Evolutionary conservation across 2,888 invertebrate genomes (phyloP), one percentile per base, ranked within the genome.

Genomic region (Uropetala carovei): DNA sequence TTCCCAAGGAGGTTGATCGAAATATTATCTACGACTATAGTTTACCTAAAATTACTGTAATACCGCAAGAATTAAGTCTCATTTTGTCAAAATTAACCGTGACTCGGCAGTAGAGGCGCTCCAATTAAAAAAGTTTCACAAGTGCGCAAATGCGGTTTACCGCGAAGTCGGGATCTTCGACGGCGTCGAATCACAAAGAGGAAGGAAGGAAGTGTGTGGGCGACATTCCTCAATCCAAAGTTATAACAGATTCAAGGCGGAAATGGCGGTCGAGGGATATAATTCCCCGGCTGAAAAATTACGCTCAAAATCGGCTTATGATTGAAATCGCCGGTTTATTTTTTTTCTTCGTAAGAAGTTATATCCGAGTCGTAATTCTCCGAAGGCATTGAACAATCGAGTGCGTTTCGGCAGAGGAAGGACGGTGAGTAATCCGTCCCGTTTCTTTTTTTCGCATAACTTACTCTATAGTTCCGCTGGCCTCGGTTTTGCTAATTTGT

Each of bases 401-500:
- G 27, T 14, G 11, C 75, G 22, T 27, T 27, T 13, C 27, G 22
- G 22, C 3, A 75, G 75, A 13, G 22, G 22, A 14, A 75, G 75
- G 75, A 27, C 75, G 75, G 75, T 75, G 75, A 75, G 22, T 75
- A 75, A 75, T 14, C 13, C 75, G 9, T 13, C 75, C 27, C 22
- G 75, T 22, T 27, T 13, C 22, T 75, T 75, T 75, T 75, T 75
- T 75, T 27, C 75, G 75, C 75, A 75, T 75, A 75, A 75, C 75
- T 75, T 75, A 27, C 22, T 75, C 75, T 27, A n/a, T n/a, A 75
- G 75, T 75, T 75, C 75, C 75, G 75, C 75, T 11, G 75, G 7
- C 75, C 75, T 75, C 22, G 22, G 75, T 22, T 68, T 27, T 22
- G 27, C 75, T 27, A 75, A 75, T 75, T 75, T 27, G 75, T 22